phyloP scores from a whole-genome alignment of 2,797 vertebrate genomes.

The Xiphophorus birchmanni region DNA sequence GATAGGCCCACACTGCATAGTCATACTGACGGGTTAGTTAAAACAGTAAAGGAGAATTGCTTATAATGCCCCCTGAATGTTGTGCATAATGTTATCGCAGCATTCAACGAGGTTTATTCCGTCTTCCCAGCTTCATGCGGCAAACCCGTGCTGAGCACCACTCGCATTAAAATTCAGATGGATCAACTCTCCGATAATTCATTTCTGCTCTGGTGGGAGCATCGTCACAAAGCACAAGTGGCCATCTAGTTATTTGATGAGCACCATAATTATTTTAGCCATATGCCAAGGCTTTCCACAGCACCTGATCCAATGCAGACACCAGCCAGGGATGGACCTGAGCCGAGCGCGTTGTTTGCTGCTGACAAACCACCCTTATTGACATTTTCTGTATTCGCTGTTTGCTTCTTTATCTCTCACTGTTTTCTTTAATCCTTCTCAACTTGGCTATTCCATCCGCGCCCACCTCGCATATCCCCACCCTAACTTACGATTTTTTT shows the following conservation, averaged over 20 bases:
- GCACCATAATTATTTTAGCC: conserved; percentile 73
- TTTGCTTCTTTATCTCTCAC: conserved; percentile 56
- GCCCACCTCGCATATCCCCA: conserved; percentile 11
- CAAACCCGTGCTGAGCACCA: conserved; percentile 47
- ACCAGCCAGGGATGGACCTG: conserved; percentile 31
- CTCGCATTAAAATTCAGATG: conserved; percentile 72
- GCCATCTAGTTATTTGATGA: conserved; percentile 74
- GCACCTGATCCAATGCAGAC: conserved; percentile 54
- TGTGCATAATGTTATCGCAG: conserved; percentile 25
- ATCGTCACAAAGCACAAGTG: conserved; percentile 69
- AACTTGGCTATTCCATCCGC: conserved; percentile 61
- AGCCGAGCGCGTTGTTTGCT: conserved; percentile 47
- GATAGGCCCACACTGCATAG: conserved; percentile 1
- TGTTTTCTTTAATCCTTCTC: conserved; percentile 45
- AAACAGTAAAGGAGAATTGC: conserved; percentile 15
- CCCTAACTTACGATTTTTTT: conserved; percentile 10
- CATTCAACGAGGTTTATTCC: conserved; percentile 25
- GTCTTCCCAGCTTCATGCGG: conserved; percentile 35
- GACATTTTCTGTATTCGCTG: conserved; percentile 57
- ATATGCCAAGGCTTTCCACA: conserved; percentile 65
- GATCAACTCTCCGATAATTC: conserved; percentile 70
- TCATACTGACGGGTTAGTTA: background rate
- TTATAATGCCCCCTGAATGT: conserved; percentile 21
- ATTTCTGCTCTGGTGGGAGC: conserved; percentile 69
- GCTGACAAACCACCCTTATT: conserved; percentile 54